A percentile compares a stretch with the other conserved stretches of the same genome.
Evolutionary conservation across 2,888 invertebrate genomes (phyloP).

Genomic region (Orchesellides sinensis): DNA sequence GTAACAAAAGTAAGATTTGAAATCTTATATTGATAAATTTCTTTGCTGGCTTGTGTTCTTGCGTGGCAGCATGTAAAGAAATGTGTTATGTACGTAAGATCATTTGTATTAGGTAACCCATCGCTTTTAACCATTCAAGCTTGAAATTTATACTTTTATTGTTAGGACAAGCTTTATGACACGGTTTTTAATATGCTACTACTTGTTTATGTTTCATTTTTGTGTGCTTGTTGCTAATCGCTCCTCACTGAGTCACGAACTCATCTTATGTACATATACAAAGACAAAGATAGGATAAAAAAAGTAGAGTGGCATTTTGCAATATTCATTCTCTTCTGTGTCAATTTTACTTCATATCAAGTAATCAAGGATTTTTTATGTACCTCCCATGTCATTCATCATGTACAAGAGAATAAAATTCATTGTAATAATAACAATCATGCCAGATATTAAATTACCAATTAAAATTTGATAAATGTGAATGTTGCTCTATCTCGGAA

Average conservation of each 20-base stretch:
- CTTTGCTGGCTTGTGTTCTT: background rate
- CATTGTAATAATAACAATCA: background rate
- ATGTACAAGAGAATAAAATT: background rate
- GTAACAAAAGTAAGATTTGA: background rate
- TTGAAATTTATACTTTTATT: constrained; percentile 25
- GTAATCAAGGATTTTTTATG: background rate
- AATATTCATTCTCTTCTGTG: no score
- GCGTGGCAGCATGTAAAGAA: background rate
- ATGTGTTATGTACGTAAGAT: no score
- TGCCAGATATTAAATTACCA: background rate
- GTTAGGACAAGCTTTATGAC: constrained; percentile 20
- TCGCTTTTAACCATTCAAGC: constrained; percentile 39
- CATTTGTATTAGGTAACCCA: background rate
- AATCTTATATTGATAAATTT: background rate
- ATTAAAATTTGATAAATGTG: background rate
- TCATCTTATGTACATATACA: constrained; percentile 7
- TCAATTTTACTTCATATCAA: background rate
- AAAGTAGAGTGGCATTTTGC: no score
- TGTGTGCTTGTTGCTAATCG: constrained; percentile 23
- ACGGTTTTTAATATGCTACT: background rate
- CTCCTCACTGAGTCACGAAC: constrained; percentile 24
- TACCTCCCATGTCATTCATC: background rate
- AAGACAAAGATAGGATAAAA: no score
- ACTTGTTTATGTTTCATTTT: background rate
- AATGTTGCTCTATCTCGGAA: background rate